Evolutionary conservation across 2,113 vertebrate species (phyloP), one percentile per base, ranked within the genome.

Genomic region (Oenanthe melanoleuca): DNA sequence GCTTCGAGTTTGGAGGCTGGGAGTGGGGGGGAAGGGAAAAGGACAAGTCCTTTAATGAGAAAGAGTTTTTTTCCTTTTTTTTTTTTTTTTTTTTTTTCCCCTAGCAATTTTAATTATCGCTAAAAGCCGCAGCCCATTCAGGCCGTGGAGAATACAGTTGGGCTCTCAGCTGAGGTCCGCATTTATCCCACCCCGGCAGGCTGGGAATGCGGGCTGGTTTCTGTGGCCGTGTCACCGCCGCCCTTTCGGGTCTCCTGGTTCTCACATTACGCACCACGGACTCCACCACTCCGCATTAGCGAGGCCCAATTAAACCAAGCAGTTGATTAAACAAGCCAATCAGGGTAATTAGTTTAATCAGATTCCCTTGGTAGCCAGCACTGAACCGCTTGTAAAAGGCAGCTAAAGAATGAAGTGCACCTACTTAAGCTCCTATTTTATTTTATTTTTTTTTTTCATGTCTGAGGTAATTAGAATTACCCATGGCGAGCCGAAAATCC

Each of bases 341-440:
- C 97, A 97, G 97, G 93, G 97, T 98, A 98, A 98, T 98, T 98
- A 98, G 98, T 98, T 98, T 98, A 98, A 98, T 98, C 98, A 98
- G 97, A 98, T 97, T 98, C 98, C 97, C 98, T 89, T 92, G 87
- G 97, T 98, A 97, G 97, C 97, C 97, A 93, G 97, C 95, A 95
- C 97, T 96, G 96, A 91, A 96, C 96, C 37, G 90, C 96, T 98
- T 98, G 96, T 98, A 97, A 98, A 98, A 98, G 97, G 97, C 97
- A 92, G 97, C 95, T 93, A 97, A 98, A 99, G 98, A 98, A 99
- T 98, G 98, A 95, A 94, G 97, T 97, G 97, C 97, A 98, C 97
- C 98, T 98, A 98, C 98, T 96, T 96, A 97, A 96, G 96, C 93
- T 94, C 93, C 95, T 96, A 96, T 97, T 96, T 96, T 96, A 93